Evolutionary conservation across 2,113 vertebrate species (phyloP).

Genomic region (Synodontis membranacea): DNA sequence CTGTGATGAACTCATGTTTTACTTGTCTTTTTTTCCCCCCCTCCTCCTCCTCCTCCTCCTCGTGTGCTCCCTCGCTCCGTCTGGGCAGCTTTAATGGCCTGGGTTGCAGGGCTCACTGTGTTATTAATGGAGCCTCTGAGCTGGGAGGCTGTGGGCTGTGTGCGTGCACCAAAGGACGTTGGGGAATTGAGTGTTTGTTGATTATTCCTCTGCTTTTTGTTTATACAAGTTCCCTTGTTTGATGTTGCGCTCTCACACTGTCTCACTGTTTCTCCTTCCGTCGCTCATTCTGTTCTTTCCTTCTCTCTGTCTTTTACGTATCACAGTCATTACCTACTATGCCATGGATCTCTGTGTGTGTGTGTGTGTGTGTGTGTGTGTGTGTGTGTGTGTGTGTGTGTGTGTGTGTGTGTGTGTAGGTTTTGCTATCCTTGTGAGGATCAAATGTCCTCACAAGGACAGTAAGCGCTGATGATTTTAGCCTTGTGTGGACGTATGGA

Average conservation of each 20-base stretch:
- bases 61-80: conserved; percentile 31
- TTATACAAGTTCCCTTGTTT: conserved; percentile 69
- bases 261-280: background rate
- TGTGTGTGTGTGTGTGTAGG: background rate
- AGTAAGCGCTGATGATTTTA: too few species aligned
- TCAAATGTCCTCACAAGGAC: too few species aligned
- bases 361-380: conserved; percentile 17
- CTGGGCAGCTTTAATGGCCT: conserved; percentile 56
- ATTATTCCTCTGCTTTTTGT: conserved; percentile 77
- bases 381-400: conserved; percentile 7
- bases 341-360: conserved; percentile 13
- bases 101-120: conserved; percentile 47
- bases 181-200: conserved; percentile 69
- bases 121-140: conserved; percentile 59
- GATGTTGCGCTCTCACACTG: conserved; percentile 64
- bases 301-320: conserved; percentile 4
- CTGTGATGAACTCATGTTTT: conserved; percentile 54
- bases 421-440: too few species aligned
- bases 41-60: conserved; percentile 14
- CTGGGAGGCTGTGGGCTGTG: conserved; percentile 70
- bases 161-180: conserved; percentile 66
- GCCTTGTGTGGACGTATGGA: too few species aligned
- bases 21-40: conserved; percentile 28
- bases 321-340: conserved; percentile 19
- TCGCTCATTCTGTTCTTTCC: background rate